Evolutionary conservation across 2,888 invertebrate genomes (phyloP), one percentile per base, ranked within the genome.

Genomic region (Caenorhabditis sp.): DNA sequence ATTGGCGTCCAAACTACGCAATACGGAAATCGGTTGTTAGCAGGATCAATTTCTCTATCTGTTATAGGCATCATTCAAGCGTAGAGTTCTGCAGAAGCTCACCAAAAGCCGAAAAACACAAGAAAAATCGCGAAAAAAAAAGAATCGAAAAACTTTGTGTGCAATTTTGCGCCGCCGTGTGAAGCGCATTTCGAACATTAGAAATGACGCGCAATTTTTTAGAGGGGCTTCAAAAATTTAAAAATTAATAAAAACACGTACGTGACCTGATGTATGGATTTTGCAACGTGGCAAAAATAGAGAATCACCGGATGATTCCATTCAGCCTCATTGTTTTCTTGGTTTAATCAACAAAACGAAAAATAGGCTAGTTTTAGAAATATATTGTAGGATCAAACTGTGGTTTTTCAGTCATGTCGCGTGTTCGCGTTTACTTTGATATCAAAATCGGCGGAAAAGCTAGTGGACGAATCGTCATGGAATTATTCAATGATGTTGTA

Each of bases 401-500:
- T 31, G 10, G 10, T 10, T 43, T 43, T 43, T 14, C 43, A 43
- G 53, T 43, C 21, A 82, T 82, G 82, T 37, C 71, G 10, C 36
- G 64, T 3, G 68, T 63, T 19, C 50, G 49, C 23, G 73, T 73
- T 8, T 69, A 58, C 73, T 69, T 73, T 54, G 73, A 73, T 55
- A 60, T 73, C 53, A 69, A 67, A 12, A 69, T 68, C 54, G 69
- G 65, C 23, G 66, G 62, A 37, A 69, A 73, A 53, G 73, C 81
- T 10, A 60, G 92, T 10, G 95, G 95, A 0, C 90, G 92, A 75
- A 92, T 95, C 67, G 92, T 93, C 0, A 91, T 95, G 79, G 95
- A 81, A 69, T 76, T 81, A n/a, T 94, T 94, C 89, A 95, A 94
- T 0, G 92, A 94, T 72, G 89, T 92, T 62, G 93, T 92, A 0